Conservation (phyloP, 2,797 vertebrate species). For the Enteromius mattozi region DNA sequence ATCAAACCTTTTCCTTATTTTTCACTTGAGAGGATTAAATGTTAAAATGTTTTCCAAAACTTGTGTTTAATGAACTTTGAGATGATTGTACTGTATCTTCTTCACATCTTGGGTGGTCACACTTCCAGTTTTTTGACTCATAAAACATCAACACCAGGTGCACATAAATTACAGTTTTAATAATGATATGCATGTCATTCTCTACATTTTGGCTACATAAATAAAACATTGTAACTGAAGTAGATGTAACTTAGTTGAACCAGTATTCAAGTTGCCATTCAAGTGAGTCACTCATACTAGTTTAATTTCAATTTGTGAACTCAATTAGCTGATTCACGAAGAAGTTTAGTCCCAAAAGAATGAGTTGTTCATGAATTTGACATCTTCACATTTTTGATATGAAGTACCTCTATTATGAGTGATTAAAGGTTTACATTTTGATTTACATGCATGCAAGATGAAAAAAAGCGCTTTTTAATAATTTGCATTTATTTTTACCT, state of each 20-base stretch:
- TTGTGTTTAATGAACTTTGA: neutral
- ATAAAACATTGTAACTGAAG: neutral
- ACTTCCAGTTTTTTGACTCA: neutral
- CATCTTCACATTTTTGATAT: neutral
- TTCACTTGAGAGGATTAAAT: neutral
- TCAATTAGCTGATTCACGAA: neutral
- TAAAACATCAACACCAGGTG: neutral
- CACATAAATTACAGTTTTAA: neutral
- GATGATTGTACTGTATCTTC: neutral
- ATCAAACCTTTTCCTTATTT: neutral
- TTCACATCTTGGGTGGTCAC: neutral
- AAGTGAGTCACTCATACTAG: neutral
- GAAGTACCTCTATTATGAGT: neutral
- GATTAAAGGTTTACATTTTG: no score
- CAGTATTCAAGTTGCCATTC: neutral
- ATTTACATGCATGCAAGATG: no score
- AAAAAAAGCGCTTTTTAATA: no score
- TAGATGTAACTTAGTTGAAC: neutral
- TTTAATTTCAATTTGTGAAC: neutral
- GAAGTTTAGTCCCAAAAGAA: neutral
- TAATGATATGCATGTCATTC: neutral
- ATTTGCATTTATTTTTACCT: no score
- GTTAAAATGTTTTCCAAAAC: neutral
- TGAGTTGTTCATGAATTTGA: neutral
- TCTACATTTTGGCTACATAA: neutral